A percentile compares a stretch with the other conserved stretches of the same genome.
phyloP scores from a whole-genome alignment of 2,113 vertebrate species.

The Sitta europaea region DNA sequence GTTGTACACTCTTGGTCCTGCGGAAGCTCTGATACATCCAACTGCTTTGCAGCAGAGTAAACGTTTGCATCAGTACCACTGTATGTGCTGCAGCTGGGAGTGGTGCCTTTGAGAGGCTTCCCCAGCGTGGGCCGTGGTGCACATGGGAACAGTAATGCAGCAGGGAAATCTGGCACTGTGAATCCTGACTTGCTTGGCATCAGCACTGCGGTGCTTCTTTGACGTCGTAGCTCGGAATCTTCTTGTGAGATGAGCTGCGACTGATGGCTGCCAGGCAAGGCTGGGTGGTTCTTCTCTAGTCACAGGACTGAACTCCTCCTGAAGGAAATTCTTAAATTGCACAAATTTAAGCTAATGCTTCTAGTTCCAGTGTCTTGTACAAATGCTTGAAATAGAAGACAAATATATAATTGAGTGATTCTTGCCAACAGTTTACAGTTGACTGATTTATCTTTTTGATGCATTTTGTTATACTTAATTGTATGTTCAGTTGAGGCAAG shows the following conservation, averaged over 20 bases:
- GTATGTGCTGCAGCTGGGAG: background rate
- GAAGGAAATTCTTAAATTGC: slow-evolving; percentile 26
- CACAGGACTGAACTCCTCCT: slow-evolving; percentile 11
- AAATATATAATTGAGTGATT: background rate
- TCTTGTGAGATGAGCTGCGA: slow-evolving; percentile 72
- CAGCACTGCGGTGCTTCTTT: slow-evolving; percentile 71
- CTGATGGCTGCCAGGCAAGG: slow-evolving; percentile 75
- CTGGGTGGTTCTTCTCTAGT: slow-evolving; percentile 43
- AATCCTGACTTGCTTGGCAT: slow-evolving; percentile 59
- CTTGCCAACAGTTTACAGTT: slow-evolving; percentile 18
- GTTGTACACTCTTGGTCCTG: background rate
- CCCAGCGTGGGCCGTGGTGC: background rate
- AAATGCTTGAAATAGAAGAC: background rate
- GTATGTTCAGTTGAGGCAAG: background rate
- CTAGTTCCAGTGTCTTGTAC: background rate
- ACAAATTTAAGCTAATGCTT: background rate
- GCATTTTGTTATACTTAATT: slow-evolving; percentile 8
- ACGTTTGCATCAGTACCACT: background rate
- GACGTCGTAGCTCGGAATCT: slow-evolving; percentile 83
- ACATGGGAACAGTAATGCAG: slow-evolving; percentile 77
- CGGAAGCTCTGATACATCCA: background rate
- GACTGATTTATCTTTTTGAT: slow-evolving; percentile 1
- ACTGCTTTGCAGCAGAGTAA: slow-evolving; percentile 21
- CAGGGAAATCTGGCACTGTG: slow-evolving; percentile 69
- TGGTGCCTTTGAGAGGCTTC: background rate